Evolutionary conservation across 1,140 invertebrate species (phyloP).

Genomic region (Temnothorax nylanderi): DNA sequence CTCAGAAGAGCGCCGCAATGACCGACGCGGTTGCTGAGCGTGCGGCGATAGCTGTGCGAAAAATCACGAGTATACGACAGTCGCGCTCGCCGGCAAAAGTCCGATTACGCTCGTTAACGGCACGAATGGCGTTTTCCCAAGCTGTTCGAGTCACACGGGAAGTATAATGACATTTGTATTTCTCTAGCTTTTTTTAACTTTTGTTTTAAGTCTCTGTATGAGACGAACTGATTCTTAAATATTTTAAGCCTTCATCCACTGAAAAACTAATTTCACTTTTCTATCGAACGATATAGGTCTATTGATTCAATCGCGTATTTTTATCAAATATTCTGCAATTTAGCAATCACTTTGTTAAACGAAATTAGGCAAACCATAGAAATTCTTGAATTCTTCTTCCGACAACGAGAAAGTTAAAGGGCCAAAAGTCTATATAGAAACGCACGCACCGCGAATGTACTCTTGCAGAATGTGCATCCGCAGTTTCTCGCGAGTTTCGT

Average conservation of each 20-base stretch:
- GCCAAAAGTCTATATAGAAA: background rate
- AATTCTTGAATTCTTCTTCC: background rate
- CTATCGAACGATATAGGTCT: background rate
- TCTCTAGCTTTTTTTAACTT: background rate
- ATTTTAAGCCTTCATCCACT: background rate
- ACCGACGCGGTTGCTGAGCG: conserved; percentile 7
- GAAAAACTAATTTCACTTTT: background rate
- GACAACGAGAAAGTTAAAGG: background rate
- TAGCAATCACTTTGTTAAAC: background rate
- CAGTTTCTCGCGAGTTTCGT: conserved; percentile 43
- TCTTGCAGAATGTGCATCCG: conserved; percentile 8
- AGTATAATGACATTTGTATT: background rate
- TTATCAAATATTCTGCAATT: background rate
- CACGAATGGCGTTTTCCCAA: conserved; percentile 38
- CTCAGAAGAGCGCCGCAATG: background rate
- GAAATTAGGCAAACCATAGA: background rate
- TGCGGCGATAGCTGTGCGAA: conserved; percentile 30
- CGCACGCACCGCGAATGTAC: background rate
- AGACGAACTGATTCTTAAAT: background rate
- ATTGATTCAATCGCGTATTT: background rate
- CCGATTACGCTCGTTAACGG: conserved; percentile 41
- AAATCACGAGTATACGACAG: conserved; percentile 30
- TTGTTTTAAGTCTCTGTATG: background rate
- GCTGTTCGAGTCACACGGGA: background rate
- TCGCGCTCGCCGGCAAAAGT: conserved; percentile 23